Evolutionary conservation across 2,797 vertebrate genomes (phyloP).

Genomic region (Cossypha heuglini): DNA sequence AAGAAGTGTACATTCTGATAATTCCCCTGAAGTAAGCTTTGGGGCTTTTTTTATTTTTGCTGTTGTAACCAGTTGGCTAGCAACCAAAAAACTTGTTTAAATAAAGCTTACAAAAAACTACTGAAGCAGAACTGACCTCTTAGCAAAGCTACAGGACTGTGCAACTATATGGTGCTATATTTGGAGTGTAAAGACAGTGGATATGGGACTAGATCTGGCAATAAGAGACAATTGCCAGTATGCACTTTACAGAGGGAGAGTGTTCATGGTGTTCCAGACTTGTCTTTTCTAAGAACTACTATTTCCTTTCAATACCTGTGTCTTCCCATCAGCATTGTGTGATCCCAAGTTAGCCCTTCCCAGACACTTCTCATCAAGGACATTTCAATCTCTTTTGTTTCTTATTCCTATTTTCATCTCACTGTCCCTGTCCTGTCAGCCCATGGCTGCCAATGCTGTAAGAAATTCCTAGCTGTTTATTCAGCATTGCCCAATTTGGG

Average conservation of each 20-base stretch:
- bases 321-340: not conserved
- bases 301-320: not conserved
- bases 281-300: not conserved
- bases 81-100: not conserved
- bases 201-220: not conserved
- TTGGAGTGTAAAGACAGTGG: not conserved
- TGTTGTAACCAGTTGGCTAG: not conserved
- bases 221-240: not conserved
- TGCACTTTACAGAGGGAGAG: not conserved
- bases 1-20: not conserved
- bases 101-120: not conserved
- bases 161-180: not conserved
- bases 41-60: not conserved
- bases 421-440: conserved; percentile 25
- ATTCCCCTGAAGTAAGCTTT: not conserved
- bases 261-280: not conserved
- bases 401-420: not conserved
- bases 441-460: not conserved
- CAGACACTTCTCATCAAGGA: not conserved
- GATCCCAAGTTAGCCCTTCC: not conserved
- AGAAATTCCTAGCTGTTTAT: not conserved
- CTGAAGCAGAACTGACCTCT: not conserved
- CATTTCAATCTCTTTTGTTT: conserved; percentile 20
- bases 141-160: not conserved
- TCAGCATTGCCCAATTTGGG: not conserved